Conservation (phyloP, 2,113 vertebrate genomes). For the Psilopsiagon aurifrons region DNA sequence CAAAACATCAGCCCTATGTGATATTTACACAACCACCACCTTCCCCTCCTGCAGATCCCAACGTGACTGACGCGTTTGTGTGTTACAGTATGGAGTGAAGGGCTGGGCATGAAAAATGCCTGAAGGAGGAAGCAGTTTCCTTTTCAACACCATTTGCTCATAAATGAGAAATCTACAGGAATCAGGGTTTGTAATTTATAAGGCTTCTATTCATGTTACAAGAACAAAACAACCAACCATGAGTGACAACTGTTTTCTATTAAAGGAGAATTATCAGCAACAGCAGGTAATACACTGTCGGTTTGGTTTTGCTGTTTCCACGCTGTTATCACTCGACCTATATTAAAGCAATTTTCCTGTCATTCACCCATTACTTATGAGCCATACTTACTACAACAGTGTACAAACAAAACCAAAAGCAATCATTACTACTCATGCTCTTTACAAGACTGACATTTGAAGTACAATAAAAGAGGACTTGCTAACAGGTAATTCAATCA, state of each 20-base stretch:
- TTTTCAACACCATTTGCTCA: conserved; percentile 19
- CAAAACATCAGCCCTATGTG: not conserved
- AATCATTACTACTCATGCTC: not conserved
- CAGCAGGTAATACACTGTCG: not conserved
- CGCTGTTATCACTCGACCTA: not conserved
- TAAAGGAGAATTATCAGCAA: not conserved
- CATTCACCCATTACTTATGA: not conserved
- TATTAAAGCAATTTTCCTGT: not conserved
- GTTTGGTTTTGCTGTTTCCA: not conserved
- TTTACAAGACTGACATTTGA: not conserved
- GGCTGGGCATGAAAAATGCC: not conserved
- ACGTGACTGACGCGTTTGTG: not conserved
- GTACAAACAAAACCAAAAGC: not conserved
- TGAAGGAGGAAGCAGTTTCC: not conserved
- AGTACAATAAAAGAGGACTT: not conserved
- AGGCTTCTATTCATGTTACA: not conserved
- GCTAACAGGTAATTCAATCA: not conserved
- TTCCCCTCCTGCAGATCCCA: not conserved
- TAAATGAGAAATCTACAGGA: not conserved
- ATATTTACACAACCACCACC: not conserved
- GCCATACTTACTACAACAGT: not conserved
- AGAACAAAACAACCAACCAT: not conserved
- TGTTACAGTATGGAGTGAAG: not conserved
- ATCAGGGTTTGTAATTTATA: not conserved
- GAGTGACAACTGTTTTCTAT: not conserved